Percentiles rank a stretch among this genome's conserved stretches.
Evolutionary conservation across 2,888 invertebrate genomes (phyloP).

Genomic region (Panzeria rudis): DNA sequence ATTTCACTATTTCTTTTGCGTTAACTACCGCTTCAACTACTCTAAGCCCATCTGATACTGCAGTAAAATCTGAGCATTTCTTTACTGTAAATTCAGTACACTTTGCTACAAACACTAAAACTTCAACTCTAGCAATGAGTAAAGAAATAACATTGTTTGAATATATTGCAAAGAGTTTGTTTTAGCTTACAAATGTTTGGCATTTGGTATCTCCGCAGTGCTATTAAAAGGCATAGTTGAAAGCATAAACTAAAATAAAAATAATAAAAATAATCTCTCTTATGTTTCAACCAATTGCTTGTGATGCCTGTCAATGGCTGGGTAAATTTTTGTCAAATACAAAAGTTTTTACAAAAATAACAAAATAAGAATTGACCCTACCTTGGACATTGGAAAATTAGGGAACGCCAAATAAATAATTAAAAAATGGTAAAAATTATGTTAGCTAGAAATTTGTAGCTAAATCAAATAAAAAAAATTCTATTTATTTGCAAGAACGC

Average conservation of each 20-base stretch:
- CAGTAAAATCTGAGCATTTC: constrained; percentile 32
- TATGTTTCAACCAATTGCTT: constrained; percentile 35
- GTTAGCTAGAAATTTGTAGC: too few relatives aligned
- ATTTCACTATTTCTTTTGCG: constrained; percentile 53
- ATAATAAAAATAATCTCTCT: constrained; percentile 1
- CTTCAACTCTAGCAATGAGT: not conserved
- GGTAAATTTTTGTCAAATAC: constrained; percentile 27
- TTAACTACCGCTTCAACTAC: constrained; percentile 20
- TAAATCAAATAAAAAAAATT: too few relatives aligned
- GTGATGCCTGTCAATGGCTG: constrained; percentile 53
- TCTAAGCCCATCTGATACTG: constrained; percentile 46
- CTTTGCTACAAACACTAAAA: not conserved
- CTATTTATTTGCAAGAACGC: too few relatives aligned
- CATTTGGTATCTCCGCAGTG: constrained; percentile 58
- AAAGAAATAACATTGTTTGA: constrained; percentile 6
- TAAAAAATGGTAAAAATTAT: not conserved
- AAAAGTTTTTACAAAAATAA: not conserved
- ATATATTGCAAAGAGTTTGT: constrained; percentile 19
- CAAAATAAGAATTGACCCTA: too few relatives aligned
- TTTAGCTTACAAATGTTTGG: constrained; percentile 37
- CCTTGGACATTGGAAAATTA: too few relatives aligned
- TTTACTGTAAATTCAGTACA: constrained; percentile 12
- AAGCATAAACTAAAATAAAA: not conserved
- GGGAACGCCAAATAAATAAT: too few relatives aligned
- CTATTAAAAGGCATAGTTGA: constrained; percentile 22